Conservation (phyloP, 2,797 vertebrate genomes). For the Buceros bicornis region DNA sequence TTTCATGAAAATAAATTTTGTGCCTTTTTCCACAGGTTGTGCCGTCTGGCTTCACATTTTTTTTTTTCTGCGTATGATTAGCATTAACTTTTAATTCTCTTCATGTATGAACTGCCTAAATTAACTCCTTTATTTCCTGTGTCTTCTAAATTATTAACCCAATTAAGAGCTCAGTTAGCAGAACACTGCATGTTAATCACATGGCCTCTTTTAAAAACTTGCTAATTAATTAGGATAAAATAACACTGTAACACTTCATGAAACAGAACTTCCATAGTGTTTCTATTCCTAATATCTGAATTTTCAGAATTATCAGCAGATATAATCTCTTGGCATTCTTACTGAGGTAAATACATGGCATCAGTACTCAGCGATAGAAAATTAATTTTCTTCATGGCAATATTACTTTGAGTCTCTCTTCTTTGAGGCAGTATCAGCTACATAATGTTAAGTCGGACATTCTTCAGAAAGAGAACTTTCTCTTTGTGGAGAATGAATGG, state of each 20-base stretch:
- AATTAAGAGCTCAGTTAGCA: constrained; percentile 12
- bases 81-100: constrained; percentile 68
- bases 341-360: background rate
- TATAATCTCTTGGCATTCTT: background rate
- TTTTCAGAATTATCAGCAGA: background rate
- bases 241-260: background rate
- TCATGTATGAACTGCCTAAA: constrained; percentile 49
- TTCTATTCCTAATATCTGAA: background rate
- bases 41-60: constrained; percentile 75
- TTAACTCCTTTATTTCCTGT: constrained; percentile 65
- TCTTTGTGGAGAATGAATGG: background rate
- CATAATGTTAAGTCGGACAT: background rate
- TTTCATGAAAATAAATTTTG: constrained; percentile 69
- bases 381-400: background rate
- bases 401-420: background rate
- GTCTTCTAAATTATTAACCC: constrained; percentile 21
- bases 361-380: background rate
- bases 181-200: constrained; percentile 35
- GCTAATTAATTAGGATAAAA: constrained; percentile 26
- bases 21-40: constrained; percentile 69
- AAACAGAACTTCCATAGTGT: background rate
- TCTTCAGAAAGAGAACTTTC: background rate
- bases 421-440: background rate
- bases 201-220: constrained; percentile 8
- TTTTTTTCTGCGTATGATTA: constrained; percentile 64